A percentile compares a stretch with the other conserved stretches of the same genome.
These are phyloP conservation scores for Eustalomyia histrio DNA, from an alignment of 2,888 invertebrate genomes.

Conservation along the genomic window DNA sequence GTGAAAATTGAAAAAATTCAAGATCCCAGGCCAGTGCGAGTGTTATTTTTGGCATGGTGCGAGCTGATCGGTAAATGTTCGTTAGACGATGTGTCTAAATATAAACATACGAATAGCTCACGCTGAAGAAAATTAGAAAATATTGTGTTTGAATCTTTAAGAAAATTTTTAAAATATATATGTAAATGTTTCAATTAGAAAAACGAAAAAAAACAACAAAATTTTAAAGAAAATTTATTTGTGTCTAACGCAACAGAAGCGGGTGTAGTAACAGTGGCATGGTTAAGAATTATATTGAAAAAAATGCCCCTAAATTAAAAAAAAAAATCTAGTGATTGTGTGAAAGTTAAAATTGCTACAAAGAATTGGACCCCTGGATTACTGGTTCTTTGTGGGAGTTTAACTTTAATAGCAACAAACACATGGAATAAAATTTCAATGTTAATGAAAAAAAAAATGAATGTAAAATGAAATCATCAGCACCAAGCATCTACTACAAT, in stretches of 20 bases:
- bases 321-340: conserved; percentile 25
- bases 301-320: conserved; percentile 25
- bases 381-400: conserved; percentile 68
- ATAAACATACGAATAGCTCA: conserved; percentile 75
- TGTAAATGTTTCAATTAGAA: conserved; percentile 21
- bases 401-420: background rate
- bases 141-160: conserved; percentile 26
- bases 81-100: conserved; percentile 72
- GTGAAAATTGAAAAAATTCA: conserved; percentile 69
- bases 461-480: conserved; percentile 52
- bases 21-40: conserved; percentile 76
- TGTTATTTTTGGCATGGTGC: conserved; percentile 76
- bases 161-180: conserved; percentile 41
- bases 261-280: conserved; percentile 48
- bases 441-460: conserved; percentile 6
- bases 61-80: conserved; percentile 69
- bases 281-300: conserved; percentile 3
- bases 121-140: conserved; percentile 35
- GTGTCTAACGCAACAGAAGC: conserved; percentile 45
- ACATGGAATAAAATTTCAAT: conserved; percentile 31
- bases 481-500: conserved; percentile 26
- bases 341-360: conserved; percentile 61
- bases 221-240: conserved; percentile 18
- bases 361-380: conserved; percentile 75
- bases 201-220: conserved; percentile 11